Percentiles rank a stretch among this genome's conserved stretches.
Evolutionary conservation across 2,888 invertebrate species (phyloP).

Genomic region (Tachina lurida): DNA sequence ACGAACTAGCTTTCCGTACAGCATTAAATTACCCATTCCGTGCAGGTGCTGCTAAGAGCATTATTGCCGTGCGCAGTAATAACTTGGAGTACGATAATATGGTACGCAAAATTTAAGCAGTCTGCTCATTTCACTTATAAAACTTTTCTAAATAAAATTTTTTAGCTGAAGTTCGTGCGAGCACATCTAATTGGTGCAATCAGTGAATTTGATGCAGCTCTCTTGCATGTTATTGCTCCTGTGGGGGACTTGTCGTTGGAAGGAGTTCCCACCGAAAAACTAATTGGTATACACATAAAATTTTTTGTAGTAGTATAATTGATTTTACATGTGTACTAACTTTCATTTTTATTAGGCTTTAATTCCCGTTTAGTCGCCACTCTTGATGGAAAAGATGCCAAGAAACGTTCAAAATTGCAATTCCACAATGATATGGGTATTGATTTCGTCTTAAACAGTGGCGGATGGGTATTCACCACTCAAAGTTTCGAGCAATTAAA

Average conservation of each 20-base stretch:
- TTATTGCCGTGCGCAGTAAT: conserved; percentile 87
- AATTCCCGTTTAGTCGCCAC: conserved; percentile 86
- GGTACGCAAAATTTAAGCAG: conserved; percentile 73
- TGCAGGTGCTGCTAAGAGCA: conserved; percentile 89
- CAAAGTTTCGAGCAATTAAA: conserved; percentile 78
- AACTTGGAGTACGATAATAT: conserved; percentile 84
- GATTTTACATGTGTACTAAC: background rate
- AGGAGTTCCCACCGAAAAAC: conserved; percentile 80
- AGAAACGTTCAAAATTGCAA: conserved; percentile 85
- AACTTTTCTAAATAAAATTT: background rate
- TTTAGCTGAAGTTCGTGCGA: conserved; percentile 77
- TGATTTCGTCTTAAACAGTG: conserved; percentile 85
- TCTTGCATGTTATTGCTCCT: conserved; percentile 86
- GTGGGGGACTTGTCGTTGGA: conserved; percentile 84
- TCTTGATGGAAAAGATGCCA: conserved; percentile 86
- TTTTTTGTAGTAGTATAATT: conserved; percentile 29
- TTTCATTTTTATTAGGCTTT: conserved; percentile 83
- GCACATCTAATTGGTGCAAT: conserved; percentile 77
- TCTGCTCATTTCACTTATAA: background rate
- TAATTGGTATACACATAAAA: conserved; percentile 79
- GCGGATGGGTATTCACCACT: conserved; percentile 81
- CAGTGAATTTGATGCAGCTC: conserved; percentile 85
- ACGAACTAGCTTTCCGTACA: conserved; percentile 86
- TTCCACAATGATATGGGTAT: conserved; percentile 86
- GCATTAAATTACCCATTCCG: conserved; percentile 89